Evolutionary conservation across 2,113 vertebrate genomes (phyloP), one percentile per base, ranked within the genome.

Genomic region (Isichthys henryi): DNA sequence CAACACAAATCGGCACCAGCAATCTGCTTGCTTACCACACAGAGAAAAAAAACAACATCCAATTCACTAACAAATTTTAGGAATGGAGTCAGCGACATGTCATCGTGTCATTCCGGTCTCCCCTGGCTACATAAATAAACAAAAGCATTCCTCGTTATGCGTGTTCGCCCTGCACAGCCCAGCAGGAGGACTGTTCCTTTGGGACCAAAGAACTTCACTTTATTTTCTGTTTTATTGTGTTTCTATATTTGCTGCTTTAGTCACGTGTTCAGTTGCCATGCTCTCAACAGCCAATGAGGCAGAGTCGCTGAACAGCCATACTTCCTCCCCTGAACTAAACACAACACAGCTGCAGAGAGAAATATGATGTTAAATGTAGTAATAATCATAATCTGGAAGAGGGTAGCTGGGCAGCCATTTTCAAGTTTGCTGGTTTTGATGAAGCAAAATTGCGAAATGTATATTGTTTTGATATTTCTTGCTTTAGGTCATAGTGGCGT

Each of bases 1-100:
- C 94, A 95, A 95, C 94, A 95, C 95, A 95, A 94, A 94, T 95
- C 94, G 93, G 91, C 93, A 94, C 92, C 93, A 92, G 91, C 95
- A 96, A 96, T 95, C 95, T 96, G 95, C 94, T 94, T 93, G 91
- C 94, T 93, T 94, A 92, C 90, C 35, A 92, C 90, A 92, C 95
- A 95, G 15, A 80, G 15, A 6, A 94, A 91, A 92, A 91, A 92
- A 94, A 95, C n/a, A n/a, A 95, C 94, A 95, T 95, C 95, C 93
- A 94, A 95, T 91, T 84, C 50, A 31, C 80, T 85, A 83, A 84
- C 52, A 62, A 46, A 84, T 43, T 50, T 43, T 84, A 7, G 80
- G 43, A 62, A 46, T 0, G 39, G n/a, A 82, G 77, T 62, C 88
- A 56, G 58, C 43, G 35, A 3, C 49, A 43, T 52, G 48, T 52